phyloP scores from a whole-genome alignment of 1,140 invertebrate species.

The Spodoptera litura region DNA sequence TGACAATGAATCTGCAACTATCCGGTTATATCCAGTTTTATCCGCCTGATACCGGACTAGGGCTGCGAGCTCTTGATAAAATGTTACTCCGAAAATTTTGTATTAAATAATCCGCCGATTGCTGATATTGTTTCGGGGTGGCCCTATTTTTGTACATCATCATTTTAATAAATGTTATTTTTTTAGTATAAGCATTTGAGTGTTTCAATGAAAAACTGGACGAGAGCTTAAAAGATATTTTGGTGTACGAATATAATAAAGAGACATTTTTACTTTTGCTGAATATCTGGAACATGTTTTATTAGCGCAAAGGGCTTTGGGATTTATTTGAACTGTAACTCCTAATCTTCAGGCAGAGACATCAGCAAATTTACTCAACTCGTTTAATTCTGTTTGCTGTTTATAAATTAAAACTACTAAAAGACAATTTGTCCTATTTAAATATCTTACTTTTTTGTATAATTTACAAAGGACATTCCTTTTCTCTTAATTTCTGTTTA shows the following conservation, averaged over 20 bases:
- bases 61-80: conserved; percentile 16
- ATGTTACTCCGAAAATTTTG: conserved; percentile 18
- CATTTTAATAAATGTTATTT: conserved; percentile 6
- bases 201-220: background rate
- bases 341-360: background rate
- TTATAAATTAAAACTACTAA: conserved; percentile 15
- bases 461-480: background rate
- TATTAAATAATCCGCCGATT: conserved; percentile 8
- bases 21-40: conserved; percentile 36
- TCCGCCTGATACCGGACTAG: conserved; percentile 25
- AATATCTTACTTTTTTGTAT: too few relatives aligned
- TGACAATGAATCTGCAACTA: conserved; percentile 46
- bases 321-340: background rate
- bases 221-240: background rate
- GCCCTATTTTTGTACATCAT: conserved; percentile 1
- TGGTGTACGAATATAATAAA: background rate
- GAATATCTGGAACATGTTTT: background rate
- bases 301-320: background rate
- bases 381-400: background rate
- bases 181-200: conserved; percentile 7
- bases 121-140: conserved; percentile 12
- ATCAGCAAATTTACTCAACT: background rate
- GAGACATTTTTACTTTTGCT: background rate
- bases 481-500: background rate
- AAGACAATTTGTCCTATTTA: background rate